Evolutionary conservation across 2,797 vertebrate genomes (phyloP).

Genomic region (Coregonus ussuriensis): DNA sequence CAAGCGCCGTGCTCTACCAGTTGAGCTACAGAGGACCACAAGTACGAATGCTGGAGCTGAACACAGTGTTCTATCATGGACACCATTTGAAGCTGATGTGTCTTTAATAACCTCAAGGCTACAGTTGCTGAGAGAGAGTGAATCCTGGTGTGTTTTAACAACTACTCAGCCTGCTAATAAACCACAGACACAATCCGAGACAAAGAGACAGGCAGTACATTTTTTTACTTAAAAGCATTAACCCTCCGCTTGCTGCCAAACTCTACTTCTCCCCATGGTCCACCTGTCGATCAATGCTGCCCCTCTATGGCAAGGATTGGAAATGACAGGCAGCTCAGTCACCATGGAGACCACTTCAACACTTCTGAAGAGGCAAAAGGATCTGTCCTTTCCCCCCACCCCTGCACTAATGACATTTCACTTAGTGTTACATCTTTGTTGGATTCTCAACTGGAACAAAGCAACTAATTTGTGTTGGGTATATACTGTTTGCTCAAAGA

Average conservation of each 20-base stretch:
- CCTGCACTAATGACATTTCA: conserved; percentile 75
- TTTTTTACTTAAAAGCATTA: conserved; percentile 32
- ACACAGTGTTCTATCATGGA: neutral
- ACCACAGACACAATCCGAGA: neutral
- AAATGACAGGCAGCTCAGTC: conserved; percentile 44
- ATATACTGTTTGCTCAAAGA: conserved; percentile 66
- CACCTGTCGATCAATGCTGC: conserved; percentile 39
- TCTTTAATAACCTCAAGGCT: neutral
- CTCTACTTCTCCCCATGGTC: neutral
- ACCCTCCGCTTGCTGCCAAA: conserved; percentile 58
- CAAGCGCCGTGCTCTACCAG: too few species aligned
- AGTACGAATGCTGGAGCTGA: neutral
- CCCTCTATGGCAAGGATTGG: conserved; percentile 39
- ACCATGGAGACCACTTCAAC: conserved; percentile 72
- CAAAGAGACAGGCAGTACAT: neutral
- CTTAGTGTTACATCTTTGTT: conserved; percentile 72
- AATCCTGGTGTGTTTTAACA: neutral
- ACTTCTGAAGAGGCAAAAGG: conserved; percentile 64
- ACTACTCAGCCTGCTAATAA: neutral
- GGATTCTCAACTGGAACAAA: conserved; percentile 69
- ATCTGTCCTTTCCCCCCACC: conserved; percentile 62
- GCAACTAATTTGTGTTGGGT: conserved; percentile 70
- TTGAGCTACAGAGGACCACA: too few species aligned
- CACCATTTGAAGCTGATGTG: neutral
- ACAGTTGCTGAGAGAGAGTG: neutral